Evolutionary conservation across 1,140 invertebrate species (phyloP).

Genomic region (Ceratosolen solmsi): DNA sequence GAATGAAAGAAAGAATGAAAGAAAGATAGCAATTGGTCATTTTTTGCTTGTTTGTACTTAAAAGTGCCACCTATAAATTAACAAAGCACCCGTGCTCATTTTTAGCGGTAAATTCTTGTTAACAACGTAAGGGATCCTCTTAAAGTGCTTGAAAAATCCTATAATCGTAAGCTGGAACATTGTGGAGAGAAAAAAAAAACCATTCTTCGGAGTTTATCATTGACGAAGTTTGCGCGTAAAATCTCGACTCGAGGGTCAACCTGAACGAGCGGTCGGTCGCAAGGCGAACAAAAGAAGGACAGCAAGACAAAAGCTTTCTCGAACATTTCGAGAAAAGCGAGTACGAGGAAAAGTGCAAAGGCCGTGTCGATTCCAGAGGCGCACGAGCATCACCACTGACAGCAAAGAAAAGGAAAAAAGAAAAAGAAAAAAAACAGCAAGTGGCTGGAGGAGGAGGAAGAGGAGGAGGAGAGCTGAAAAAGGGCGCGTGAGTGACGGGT

Average conservation of each 20-base stretch:
- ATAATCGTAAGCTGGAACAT: not conserved
- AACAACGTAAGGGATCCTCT: not conserved
- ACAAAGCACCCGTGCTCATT: not conserved
- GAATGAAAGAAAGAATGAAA: too few relatives aligned
- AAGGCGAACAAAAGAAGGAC: not conserved
- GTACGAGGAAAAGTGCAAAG: conserved; percentile 11
- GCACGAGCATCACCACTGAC: not conserved
- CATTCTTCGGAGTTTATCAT: conserved; percentile 4
- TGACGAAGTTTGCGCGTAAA: conserved; percentile 12
- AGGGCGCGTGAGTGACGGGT: conserved; percentile 48
- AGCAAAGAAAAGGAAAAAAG: too few relatives aligned
- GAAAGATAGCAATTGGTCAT: not conserved
- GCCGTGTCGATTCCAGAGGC: not conserved
- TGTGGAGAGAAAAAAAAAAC: not conserved
- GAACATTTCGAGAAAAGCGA: conserved; percentile 2
- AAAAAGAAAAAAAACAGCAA: not conserved
- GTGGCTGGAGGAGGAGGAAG: not conserved
- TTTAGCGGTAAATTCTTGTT: not conserved
- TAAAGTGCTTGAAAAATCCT: not conserved
- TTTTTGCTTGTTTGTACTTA: not conserved
- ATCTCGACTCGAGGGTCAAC: not conserved
- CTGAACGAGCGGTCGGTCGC: not conserved
- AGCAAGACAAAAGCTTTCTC: not conserved
- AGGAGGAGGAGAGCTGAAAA: not conserved
- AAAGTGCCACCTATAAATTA: not conserved